These are phyloP conservation scores for Tillus elongatus DNA, from an alignment of 2,888 invertebrate genomes.

Conservation along the genomic window DNA sequence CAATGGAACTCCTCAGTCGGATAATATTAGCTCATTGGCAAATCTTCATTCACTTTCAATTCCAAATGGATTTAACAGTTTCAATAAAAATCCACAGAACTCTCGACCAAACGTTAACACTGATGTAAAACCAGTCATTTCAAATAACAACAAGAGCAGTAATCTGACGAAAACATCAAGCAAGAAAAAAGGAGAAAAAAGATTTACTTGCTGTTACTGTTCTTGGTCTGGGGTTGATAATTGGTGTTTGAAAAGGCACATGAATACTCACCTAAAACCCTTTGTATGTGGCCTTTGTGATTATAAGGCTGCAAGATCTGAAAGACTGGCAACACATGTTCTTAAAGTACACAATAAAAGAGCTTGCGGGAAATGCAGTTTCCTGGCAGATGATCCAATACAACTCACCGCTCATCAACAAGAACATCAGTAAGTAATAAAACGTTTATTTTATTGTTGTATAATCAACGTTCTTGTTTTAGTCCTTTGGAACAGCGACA, in stretches of 20 bases:
- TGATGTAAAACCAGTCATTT: constrained; percentile 26
- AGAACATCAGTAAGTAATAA: constrained; percentile 61
- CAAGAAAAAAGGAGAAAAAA: constrained; percentile 41
- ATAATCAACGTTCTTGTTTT: too few species aligned
- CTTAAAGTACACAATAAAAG: constrained; percentile 87
- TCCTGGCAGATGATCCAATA: constrained; percentile 73
- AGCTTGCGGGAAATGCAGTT: constrained; percentile 81
- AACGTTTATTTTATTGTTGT: too few species aligned
- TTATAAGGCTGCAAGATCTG: constrained; percentile 87
- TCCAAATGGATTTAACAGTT: constrained; percentile 32
- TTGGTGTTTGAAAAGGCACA: constrained; percentile 86
- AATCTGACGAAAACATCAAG: constrained; percentile 28
- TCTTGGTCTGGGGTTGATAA: constrained; percentile 89
- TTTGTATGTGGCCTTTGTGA: constrained; percentile 85
- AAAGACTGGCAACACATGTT: constrained; percentile 81
- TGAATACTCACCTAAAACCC: constrained; percentile 88
- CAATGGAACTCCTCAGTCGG: constrained; percentile 22
- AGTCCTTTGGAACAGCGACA: constrained; percentile 57
- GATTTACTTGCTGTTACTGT: constrained; percentile 75
- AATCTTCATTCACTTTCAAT: constrained; percentile 32
- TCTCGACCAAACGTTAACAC: constrained; percentile 24
- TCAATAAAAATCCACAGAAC: constrained; percentile 9
- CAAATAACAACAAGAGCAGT: constrained; percentile 13
- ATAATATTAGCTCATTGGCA: constrained; percentile 26
- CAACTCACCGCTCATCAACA: constrained; percentile 71